These are phyloP conservation scores for Kradibia gibbosae DNA, from an alignment of 1,140 invertebrate species.

Conservation along the genomic window DNA sequence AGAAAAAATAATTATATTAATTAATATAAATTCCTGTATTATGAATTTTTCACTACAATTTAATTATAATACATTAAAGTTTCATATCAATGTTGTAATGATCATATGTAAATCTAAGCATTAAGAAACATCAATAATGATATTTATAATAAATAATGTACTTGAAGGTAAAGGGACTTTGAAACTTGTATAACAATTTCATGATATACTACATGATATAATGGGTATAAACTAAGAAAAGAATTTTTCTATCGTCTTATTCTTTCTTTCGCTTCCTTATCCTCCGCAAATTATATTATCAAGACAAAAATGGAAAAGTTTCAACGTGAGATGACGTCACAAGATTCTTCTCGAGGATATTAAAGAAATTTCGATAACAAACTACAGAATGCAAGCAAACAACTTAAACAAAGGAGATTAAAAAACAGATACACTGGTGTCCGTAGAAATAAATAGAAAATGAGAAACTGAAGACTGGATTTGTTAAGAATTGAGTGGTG, in stretches of 20 bases:
- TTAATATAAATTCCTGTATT: no score
- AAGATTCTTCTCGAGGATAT: constrained; percentile 1
- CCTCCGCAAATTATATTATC: constrained; percentile 1
- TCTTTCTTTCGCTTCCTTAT: not conserved
- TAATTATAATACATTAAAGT: no score
- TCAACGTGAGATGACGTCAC: not conserved
- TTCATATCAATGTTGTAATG: no score
- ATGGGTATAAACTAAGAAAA: constrained; percentile 9
- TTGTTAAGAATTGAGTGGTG: constrained; percentile 14
- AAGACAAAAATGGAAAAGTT: constrained; percentile 18
- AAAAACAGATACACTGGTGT: constrained; percentile 7
- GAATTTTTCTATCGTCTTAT: not conserved
- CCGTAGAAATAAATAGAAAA: not conserved
- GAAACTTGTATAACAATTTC: constrained; percentile 16
- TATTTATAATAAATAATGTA: no score
- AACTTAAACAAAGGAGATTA: constrained; percentile 18
- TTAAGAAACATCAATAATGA: no score
- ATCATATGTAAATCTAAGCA: no score
- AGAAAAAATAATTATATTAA: no score
- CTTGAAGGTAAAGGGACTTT: not conserved
- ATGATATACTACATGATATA: not conserved
- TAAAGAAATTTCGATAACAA: constrained; percentile 32
- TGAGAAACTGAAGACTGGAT: not conserved
- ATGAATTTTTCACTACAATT: no score
- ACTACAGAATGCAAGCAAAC: not conserved